Evolutionary conservation across 2,797 vertebrate genomes (phyloP), one percentile per base, ranked within the genome.

Genomic region (Sibirionetta formosa): DNA sequence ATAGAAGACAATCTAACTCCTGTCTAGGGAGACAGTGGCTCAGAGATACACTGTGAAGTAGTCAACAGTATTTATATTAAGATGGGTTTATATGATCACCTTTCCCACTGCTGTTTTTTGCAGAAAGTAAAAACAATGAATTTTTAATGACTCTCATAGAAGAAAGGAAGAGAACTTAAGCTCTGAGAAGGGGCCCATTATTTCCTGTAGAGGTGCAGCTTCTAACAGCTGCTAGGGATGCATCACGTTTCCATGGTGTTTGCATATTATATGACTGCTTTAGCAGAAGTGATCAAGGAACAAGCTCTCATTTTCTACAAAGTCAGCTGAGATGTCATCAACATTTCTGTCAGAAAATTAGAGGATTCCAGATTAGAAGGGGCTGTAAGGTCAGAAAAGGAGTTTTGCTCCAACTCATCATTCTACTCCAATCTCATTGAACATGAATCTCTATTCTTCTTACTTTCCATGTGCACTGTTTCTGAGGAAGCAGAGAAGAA

Each of bases 381-480:
- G 7, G 3, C 27, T 76, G 89, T 73, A 46, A 58, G n/a, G 10
- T 1, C 33, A 72, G 11, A 57, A 75, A 31, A 68, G 1, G 9
- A 36, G 29, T 94, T 92, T 86, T 81, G 6, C 7, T 33, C 46
- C 35, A 90, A 24, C 16, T 71, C 4, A 0, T 14, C 8, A 11
- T 40, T 82, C 36, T 71, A 66, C 5, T 4, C 27, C 0, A 2
- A 9, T 24, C 7, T 69, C 23, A 26, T 3, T 18, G 7, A 46
- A 57, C 0, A 0, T 29, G 27, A 86, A 18, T 2, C 4, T 22
- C 16, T 61, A 3, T 19, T 23, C 4, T 72, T 63, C 38, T 35
- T 76, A 48, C 8, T 0, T 0, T 66, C 36, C 9, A 80, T 4
- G 4, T 14, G 4, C 6, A 64, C 11, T 54, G 19, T 11, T 60